These are phyloP conservation scores for Monarcha castaneiventris DNA, from an alignment of 2,113 vertebrate genomes.

Conservation along the genomic window DNA sequence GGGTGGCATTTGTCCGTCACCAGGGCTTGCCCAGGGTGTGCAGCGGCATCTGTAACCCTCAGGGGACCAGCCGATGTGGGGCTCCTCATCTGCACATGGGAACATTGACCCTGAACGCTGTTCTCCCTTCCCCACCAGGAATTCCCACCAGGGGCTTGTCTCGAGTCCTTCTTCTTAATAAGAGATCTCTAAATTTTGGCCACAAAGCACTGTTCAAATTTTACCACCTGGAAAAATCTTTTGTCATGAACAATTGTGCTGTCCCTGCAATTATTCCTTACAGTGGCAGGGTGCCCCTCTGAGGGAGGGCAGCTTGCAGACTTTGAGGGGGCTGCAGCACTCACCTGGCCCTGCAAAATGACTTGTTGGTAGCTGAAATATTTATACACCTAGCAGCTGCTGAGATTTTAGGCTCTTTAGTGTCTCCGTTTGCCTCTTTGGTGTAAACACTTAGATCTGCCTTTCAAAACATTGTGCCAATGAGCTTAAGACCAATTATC, in stretches of 20 bases:
- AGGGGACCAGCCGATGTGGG: rapidly evolving
- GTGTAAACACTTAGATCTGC: background rate
- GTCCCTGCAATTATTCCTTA: background rate
- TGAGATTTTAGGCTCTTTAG: background rate
- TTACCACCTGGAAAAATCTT: background rate
- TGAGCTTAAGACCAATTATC: background rate
- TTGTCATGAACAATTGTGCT: background rate
- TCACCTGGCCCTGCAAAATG: background rate
- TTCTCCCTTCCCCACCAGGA: background rate
- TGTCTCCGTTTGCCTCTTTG: background rate
- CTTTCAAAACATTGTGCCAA: background rate
- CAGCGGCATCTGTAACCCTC: background rate
- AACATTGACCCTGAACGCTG: background rate
- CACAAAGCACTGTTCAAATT: background rate
- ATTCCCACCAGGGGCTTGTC: background rate
- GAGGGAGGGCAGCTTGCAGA: background rate
- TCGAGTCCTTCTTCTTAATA: background rate
- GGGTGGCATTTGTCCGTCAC: background rate
- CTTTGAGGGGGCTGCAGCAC: background rate
- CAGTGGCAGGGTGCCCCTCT: background rate
- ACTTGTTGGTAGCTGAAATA: background rate
- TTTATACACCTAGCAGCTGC: background rate
- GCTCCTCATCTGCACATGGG: background rate
- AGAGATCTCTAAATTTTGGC: background rate
- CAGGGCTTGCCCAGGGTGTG: background rate